Base-by-base conservation (phyloP, 2,888 invertebrate genomes). In the Dynastes grantii region DNA sequence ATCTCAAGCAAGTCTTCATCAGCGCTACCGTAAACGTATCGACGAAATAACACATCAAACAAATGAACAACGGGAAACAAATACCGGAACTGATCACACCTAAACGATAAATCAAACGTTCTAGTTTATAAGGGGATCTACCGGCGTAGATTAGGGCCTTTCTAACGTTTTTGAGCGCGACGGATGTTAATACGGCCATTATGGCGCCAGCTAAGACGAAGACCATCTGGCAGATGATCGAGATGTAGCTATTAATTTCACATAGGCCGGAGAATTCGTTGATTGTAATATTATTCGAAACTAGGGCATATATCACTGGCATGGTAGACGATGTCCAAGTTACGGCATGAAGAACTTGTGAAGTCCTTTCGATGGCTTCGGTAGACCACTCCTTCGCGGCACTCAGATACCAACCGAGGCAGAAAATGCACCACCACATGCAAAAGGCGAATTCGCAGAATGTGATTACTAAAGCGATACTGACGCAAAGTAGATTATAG, bases 371-470 rank as follows among this genome's bases (percentile, higher is more conserved):
- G 76, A 97, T 92, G 1, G 97, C 96, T 89, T 97, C 97, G 78
- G 96, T 96, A 37, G 96, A 96, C 97, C 97, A 97, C 87, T 97
- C 96, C 87, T 96, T 95, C 64, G 96, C 95, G 0, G 97, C 96
- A 3, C 96, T 95, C 70, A 97, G 91, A 86, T 96, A 95, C 95
- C 97, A 97, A 78, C 97, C 96, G 70, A 96, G 92, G 80, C 96
- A 95, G 75, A 97, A 92, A 83, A 96, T 94, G 2, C 96, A 92
- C 94, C 97, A 97, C 97, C 97, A 96, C 80, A 95, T 92, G 84
- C 94, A 93, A 79, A 94, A 94, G 71, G 95, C 95, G 85, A 96
- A 89, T 49, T 94, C 94, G 85, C 96, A 92, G 89, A 95, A 96
- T 86, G 86, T 84, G 5, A 86, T 81, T 8, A 87, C 83, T 27